Conservation (phyloP, 1,140 invertebrate species). For the Microplitis demolitor region DNA sequence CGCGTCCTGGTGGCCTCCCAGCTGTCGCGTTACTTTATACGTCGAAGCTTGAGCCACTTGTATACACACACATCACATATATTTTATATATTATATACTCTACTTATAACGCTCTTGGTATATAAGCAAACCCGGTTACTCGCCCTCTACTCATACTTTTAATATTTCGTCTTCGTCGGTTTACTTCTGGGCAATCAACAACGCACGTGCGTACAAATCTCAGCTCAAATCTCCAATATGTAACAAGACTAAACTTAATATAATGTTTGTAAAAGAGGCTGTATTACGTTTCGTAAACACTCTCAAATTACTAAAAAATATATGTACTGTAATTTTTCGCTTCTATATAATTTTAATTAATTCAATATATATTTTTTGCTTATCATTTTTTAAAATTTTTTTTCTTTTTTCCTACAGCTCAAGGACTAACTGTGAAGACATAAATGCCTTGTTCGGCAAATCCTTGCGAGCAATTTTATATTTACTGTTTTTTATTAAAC, state of each 20-base stretch:
- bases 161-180: too few relatives aligned
- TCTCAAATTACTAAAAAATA: constrained; percentile 17
- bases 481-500: constrained; percentile 9
- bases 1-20: constrained; percentile 16
- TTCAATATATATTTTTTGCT: not conserved
- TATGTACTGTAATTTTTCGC: not conserved
- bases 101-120: too few relatives aligned
- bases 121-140: not conserved
- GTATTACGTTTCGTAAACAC: constrained; percentile 23
- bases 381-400: not conserved
- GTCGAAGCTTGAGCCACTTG: not conserved
- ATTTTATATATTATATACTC: not conserved
- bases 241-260: too few relatives aligned
- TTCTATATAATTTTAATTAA: not conserved
- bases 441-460: constrained; percentile 21
- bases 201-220: constrained; percentile 15
- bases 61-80: not conserved
- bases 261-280: not conserved
- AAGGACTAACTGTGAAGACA: not conserved
- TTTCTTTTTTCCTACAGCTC: not conserved
- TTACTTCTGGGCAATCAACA: too few relatives aligned
- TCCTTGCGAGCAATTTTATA: constrained; percentile 3
- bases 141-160: not conserved
- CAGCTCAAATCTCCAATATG: not conserved
- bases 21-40: constrained; percentile 29